Evolutionary conservation across 2,113 vertebrate species (phyloP), one percentile per base, ranked within the genome.

Genomic region (Marcusenius ussheri): DNA sequence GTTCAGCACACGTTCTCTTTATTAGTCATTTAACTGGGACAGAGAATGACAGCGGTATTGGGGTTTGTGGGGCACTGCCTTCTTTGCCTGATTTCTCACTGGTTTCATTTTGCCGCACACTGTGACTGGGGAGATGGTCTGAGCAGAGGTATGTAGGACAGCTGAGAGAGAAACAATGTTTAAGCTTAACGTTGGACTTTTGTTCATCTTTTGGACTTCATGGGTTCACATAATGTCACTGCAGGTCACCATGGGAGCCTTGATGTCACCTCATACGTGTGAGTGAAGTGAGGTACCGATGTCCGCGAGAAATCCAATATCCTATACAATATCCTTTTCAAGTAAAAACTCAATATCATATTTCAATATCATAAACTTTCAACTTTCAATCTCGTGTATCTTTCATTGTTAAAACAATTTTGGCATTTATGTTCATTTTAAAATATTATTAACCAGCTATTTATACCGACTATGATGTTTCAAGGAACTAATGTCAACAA

Each of bases 141-240:
- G 93, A 93, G 93, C 92, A 92, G 94, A 94, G 95, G 95, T 91
- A 93, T 93, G 93, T 94, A 93, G 94, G 95, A 96, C 95, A 95
- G 95, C 94, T 94, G 94, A 94, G 93, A 96, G 95, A 94, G 95
- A 96, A 95, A 96, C 95, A 94, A 95, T 94, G 94, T 95, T 95
- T 94, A 94, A 96, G 95, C 96, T 96, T 95, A 96, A 96, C 95
- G 95, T 95, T 94, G 93, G 92, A 11, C 95, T 94, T 93, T 93
- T 93, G 95, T 95, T 95, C 93, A 94, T 49, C 24, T 5, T n/a
- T 6, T 80, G 31, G 27, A 80, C 74, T 13, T 35, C 15, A 39
- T 42, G 74, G 74, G 35, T 39, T 77, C 74, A 19, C 31, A 42
- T 80, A 19, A 39, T 39, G 39, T 35, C 11, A 31, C 74, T 7